Conservation (phyloP, 2,888 invertebrate species). For the Anodontia alba region DNA sequence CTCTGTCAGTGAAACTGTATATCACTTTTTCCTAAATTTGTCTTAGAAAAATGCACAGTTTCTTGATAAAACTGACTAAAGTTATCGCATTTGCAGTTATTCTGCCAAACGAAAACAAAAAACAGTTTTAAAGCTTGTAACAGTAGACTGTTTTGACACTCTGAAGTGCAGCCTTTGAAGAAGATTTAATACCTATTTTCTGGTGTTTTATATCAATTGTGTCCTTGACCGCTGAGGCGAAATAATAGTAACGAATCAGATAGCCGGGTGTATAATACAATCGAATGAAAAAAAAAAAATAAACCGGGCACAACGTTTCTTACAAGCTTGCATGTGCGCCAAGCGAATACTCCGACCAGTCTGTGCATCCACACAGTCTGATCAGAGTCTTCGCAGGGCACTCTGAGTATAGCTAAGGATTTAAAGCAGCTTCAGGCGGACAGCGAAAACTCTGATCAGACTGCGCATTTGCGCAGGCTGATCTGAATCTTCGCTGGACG, state of each 20-base stretch:
- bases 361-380: too few species aligned
- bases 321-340: too few species aligned
- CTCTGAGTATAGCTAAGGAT: too few species aligned
- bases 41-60: neutral
- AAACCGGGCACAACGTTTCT: too few species aligned
- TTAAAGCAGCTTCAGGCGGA: too few species aligned
- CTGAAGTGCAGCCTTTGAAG: neutral
- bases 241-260: neutral
- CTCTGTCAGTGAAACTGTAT: too few species aligned
- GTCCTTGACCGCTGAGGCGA: neutral
- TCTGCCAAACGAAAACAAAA: neutral
- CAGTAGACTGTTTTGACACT: neutral
- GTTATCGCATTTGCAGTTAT: neutral
- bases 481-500: too few species aligned
- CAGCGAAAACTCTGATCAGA: too few species aligned
- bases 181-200: neutral
- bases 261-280: neutral
- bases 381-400: too few species aligned
- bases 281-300: neutral
- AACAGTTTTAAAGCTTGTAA: neutral
- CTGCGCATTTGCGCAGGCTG: too few species aligned
- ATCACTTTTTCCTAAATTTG: too few species aligned
- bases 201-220: neutral
- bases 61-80: neutral
- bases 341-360: too few species aligned